Evolutionary conservation across 2,113 vertebrate species (phyloP), one percentile per base, ranked within the genome.

Genomic region (Pavo muticus): DNA sequence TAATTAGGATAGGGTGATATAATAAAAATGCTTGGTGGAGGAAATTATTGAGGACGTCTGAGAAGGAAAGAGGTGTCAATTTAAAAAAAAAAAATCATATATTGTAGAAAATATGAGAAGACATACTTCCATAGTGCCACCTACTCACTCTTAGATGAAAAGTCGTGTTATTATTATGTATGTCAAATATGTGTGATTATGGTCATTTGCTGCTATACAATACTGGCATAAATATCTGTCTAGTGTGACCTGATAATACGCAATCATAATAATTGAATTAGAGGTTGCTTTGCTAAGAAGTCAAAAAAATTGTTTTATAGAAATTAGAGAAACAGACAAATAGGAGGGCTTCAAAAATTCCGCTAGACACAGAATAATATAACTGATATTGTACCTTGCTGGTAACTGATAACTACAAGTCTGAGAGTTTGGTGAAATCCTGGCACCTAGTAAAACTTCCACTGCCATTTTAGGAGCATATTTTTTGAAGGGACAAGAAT

Each of bases 41-140:
- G 44, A 92, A 94, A 87, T 91, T 74, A 84, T 71, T 48, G 59
- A 94, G 79, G 77, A 89, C 42, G 48, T 73, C 7, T n/a, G 25
- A 83, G 83, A 95, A 94, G 80, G 92, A 42, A 76, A 95, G 68
- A 85, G 44, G 80, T 91, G 74, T 85, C 83, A 96, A 83, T 60
- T 19, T n/a, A 2, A 32, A 60, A 88, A 78, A 61, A 24, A 24
- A 12, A 20, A 60, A 40, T 29, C 35, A 88, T 69, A 17, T 63
- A 4, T 73, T 91, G 57, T 76, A 24, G n/a, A 42, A 90, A 83
- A 88, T 78, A 72, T 15, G 60, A 87, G 32, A 70, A 42, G 44
- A 39, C 42, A 35, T 37, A 78, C 24, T 64, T 32, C 44, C 44
- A 82, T 20, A 45, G 54, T 79, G 57, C 47, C 44, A 69, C 77